phyloP scores from a whole-genome alignment of 2,888 invertebrate species.

The Phengaris alcon region DNA sequence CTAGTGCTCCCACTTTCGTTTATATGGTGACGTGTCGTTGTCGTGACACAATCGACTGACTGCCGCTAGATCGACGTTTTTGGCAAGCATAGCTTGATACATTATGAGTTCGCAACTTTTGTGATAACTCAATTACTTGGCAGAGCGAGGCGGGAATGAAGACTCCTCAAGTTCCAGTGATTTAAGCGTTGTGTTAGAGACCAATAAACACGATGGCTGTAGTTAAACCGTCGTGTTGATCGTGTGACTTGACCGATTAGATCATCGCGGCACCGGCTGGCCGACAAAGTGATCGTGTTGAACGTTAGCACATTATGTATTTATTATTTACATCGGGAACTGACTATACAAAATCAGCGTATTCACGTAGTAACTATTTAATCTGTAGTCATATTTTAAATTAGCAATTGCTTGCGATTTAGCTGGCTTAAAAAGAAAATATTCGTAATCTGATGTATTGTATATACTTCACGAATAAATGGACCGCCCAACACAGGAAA shows the following conservation, averaged over 20 bases:
- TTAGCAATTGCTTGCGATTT: background rate
- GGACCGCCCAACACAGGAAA: no score
- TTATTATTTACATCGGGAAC: conserved; percentile 1
- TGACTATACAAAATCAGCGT: background rate
- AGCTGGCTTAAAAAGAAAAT: no score
- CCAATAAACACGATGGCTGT: background rate
- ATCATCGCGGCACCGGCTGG: background rate
- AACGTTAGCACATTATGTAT: background rate
- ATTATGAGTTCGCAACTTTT: conserved; percentile 16
- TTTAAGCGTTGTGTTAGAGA: background rate
- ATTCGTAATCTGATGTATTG: no score
- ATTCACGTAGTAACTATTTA: background rate
- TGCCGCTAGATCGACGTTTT: conserved; percentile 27
- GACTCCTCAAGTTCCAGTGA: background rate
- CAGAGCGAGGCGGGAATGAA: background rate
- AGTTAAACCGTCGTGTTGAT: background rate
- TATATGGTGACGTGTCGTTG: conserved; percentile 32
- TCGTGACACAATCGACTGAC: conserved; percentile 29
- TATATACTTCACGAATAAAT: no score
- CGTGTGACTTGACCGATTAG: conserved; percentile 11
- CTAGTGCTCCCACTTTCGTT: conserved; percentile 34
- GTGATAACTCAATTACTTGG: conserved; percentile 11
- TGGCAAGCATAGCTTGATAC: conserved; percentile 23
- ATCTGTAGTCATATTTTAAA: background rate
- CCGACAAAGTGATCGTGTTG: conserved; percentile 1